A percentile compares a stretch with the other conserved stretches of the same genome.
phyloP scores from a whole-genome alignment of 2,888 invertebrate species.

The Lepetodrilus schrolli region DNA sequence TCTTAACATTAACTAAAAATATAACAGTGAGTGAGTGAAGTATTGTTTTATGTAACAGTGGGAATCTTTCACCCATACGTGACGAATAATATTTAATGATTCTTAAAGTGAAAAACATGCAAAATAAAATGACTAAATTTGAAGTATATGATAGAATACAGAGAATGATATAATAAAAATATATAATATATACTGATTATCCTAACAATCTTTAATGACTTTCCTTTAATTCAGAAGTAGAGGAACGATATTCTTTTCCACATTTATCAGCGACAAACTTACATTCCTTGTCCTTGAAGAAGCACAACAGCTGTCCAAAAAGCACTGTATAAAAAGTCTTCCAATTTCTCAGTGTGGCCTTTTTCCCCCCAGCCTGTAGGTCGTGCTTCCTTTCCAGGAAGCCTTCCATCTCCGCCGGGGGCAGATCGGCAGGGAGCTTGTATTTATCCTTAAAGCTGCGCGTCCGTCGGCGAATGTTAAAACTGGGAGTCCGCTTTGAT shows the following conservation, averaged over 20 bases:
- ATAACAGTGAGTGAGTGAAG: neutral
- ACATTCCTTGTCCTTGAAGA: constrained; percentile 93
- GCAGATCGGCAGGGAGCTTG: constrained; percentile 78
- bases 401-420: constrained; percentile 94
- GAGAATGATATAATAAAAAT: too few species aligned
- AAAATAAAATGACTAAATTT: too few species aligned
- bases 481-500: constrained; percentile 93
- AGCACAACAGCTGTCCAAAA: constrained; percentile 96
- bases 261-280: too few species aligned
- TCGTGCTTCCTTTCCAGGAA: constrained; percentile 95
- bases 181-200: too few species aligned
- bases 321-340: constrained; percentile 94
- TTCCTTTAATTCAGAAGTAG: too few species aligned
- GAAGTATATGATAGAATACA: too few species aligned
- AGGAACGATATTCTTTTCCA: too few species aligned
- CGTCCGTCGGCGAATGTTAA: constrained; percentile 91
- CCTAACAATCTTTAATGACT: too few species aligned
- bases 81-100: too few species aligned
- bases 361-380: constrained; percentile 92
- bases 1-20: too few species aligned
- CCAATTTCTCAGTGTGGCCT: constrained; percentile 96
- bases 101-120: neutral
- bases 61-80: too few species aligned
- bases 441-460: constrained; percentile 83
- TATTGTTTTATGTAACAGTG: too few species aligned